phyloP scores from a whole-genome alignment of 2,888 invertebrate genomes.

The Limulus polyphemus region DNA sequence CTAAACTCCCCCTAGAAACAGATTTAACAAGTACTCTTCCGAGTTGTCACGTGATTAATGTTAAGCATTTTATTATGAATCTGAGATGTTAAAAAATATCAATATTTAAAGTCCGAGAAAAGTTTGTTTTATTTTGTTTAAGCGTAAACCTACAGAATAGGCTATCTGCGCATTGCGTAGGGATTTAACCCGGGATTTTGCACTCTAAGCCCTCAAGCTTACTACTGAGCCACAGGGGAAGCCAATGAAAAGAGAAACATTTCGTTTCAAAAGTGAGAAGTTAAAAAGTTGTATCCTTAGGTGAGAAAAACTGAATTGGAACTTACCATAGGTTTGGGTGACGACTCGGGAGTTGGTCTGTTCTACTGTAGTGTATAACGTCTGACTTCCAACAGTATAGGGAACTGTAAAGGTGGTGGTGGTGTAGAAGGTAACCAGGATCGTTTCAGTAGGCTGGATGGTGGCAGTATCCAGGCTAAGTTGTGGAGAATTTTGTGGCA shows the following conservation, averaged over 20 bases:
- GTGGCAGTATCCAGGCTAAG: slow-evolving; percentile 2
- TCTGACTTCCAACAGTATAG: slow-evolving; percentile 51
- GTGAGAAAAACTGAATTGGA: background rate
- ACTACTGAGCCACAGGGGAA: background rate
- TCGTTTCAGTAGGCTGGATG: slow-evolving; percentile 11
- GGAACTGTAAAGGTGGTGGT: slow-evolving; percentile 29
- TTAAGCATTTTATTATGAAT: too few relatives aligned
- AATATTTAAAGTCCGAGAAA: too few relatives aligned
- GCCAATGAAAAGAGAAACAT: background rate
- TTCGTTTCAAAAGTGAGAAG: too few relatives aligned
- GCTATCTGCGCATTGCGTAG: too few relatives aligned
- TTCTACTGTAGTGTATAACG: slow-evolving; percentile 70
- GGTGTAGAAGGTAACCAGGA: slow-evolving; percentile 24
- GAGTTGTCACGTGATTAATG: too few relatives aligned
- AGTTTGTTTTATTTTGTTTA: too few relatives aligned
- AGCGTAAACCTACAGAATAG: too few relatives aligned
- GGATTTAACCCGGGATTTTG: too few relatives aligned
- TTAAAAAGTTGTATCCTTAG: too few relatives aligned
- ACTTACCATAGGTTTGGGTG: slow-evolving; percentile 17
- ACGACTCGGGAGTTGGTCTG: slow-evolving; percentile 78
- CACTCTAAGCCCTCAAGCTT: background rate
- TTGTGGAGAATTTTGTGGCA: background rate
- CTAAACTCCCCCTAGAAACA: too few relatives aligned
- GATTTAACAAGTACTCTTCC: too few relatives aligned
- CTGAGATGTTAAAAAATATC: too few relatives aligned